These are phyloP conservation scores for Cercopithecus petaurista DNA, from an alignment of 2,797 vertebrate genomes.

Conservation along the genomic window DNA sequence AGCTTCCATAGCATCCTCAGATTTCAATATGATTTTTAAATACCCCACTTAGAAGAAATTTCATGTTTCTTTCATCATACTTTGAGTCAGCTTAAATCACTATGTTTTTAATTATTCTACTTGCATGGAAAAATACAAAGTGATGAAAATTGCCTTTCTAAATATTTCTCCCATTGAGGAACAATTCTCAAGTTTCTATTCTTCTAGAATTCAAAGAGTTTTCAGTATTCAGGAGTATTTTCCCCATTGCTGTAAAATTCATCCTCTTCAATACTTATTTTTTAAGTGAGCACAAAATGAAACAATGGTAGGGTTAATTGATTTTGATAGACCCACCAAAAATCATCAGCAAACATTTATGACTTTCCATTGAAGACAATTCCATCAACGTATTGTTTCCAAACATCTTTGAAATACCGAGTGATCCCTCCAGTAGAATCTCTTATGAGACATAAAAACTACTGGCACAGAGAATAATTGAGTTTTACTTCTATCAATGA, in stretches of 20 bases:
- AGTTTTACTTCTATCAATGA: slow-evolving; percentile 42
- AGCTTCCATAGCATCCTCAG: not conserved
- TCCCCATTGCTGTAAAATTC: slow-evolving; percentile 22
- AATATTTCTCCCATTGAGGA: not conserved
- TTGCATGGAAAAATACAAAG: not conserved
- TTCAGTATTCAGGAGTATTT: not conserved
- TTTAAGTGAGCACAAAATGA: not conserved
- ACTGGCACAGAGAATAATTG: slow-evolving; percentile 52
- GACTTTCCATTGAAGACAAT: slow-evolving; percentile 51
- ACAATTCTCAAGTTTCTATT: not conserved
- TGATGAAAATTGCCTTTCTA: not conserved
- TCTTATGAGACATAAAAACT: slow-evolving; percentile 44
- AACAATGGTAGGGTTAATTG: slow-evolving; percentile 30
- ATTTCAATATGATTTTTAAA: not conserved
- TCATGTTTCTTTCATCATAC: not conserved
- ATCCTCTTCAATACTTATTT: slow-evolving; percentile 4
- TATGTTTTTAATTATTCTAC: not conserved
- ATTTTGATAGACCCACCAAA: slow-evolving; percentile 31
- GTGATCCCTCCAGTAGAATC: not conserved
- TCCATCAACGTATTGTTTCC: slow-evolving; percentile 58
- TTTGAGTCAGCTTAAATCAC: not conserved
- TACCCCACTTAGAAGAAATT: not conserved
- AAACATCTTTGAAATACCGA: slow-evolving; percentile 57
- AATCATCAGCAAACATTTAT: slow-evolving; percentile 28
- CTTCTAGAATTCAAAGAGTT: not conserved